Evolutionary conservation across 2,888 invertebrate species (phyloP).

Genomic region (Lepas anatifera): DNA sequence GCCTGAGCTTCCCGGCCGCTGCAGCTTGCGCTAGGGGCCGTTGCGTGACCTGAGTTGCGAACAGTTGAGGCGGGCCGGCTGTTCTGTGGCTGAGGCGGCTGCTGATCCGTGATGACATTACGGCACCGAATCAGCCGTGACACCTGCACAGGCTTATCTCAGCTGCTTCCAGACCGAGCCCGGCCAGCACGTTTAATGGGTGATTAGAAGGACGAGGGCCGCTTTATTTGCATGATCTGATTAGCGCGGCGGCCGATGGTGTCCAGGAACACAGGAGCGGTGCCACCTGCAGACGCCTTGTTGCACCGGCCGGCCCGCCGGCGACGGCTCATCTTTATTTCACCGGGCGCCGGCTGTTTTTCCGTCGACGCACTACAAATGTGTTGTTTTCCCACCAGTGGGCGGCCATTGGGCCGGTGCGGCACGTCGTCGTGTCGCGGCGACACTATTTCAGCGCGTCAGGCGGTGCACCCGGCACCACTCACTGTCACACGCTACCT

Average conservation of each 20-base stretch:
- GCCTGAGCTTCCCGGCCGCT: too few relatives aligned
- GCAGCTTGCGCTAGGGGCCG: too few relatives aligned
- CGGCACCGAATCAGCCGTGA: too few relatives aligned
- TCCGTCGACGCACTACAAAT: not conserved
- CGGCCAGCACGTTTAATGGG: too few relatives aligned
- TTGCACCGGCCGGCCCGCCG: not conserved
- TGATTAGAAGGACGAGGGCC: not conserved
- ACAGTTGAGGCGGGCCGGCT: too few relatives aligned
- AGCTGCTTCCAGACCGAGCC: too few relatives aligned
- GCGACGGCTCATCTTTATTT: not conserved
- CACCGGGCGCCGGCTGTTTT: not conserved
- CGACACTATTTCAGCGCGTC: not conserved
- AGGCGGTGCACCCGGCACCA: too few relatives aligned
- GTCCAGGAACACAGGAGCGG: not conserved
- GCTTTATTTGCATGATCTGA: constrained; percentile 7
- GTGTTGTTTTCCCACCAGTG: constrained; percentile 10
- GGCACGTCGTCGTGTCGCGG: not conserved
- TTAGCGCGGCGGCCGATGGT: not conserved
- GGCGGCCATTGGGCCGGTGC: not conserved
- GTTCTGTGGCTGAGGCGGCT: too few relatives aligned
- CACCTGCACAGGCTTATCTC: too few relatives aligned
- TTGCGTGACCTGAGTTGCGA: too few relatives aligned
- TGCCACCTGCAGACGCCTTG: not conserved
- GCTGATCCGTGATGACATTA: too few relatives aligned
- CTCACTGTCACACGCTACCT: too few relatives aligned